Evolutionary conservation across 2,113 vertebrate genomes (phyloP).

Genomic region (human): DNA sequence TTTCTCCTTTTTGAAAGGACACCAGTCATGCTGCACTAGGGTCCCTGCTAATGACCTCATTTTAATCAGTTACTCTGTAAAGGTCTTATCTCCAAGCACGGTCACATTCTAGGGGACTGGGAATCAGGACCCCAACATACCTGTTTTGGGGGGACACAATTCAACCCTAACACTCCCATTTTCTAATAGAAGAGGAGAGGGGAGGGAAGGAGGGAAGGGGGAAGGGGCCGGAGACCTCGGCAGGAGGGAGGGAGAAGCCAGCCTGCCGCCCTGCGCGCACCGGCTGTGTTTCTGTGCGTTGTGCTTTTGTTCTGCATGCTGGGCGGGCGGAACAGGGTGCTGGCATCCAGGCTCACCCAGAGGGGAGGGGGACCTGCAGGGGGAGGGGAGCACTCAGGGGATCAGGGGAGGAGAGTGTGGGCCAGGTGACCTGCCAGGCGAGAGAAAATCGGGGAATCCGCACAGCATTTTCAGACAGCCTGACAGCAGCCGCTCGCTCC

Average conservation of each 20-base stretch:
- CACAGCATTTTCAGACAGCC: neutral
- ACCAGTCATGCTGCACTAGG: neutral
- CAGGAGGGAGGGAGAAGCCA: neutral
- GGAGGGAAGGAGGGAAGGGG: neutral
- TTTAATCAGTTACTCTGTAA: neutral
- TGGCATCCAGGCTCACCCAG: neutral
- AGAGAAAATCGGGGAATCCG: neutral
- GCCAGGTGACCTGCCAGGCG: neutral
- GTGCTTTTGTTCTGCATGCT: neutral
- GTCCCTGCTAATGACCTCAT: rapidly evolving
- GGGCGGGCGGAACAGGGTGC: too few species aligned
- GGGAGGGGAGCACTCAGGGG: neutral
- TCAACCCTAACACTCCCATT: neutral
- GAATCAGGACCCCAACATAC: neutral
- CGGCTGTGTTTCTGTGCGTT: neutral
- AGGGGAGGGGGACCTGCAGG: neutral
- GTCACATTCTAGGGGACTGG: neutral
- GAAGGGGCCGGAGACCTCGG: rapidly evolving
- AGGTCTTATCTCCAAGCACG: neutral
- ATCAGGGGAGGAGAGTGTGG: neutral
- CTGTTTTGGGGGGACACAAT: neutral
- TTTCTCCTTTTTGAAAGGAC: neutral
- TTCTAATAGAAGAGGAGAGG: rapidly evolving
- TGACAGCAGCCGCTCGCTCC: neutral
- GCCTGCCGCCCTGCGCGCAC: rapidly evolving